Evolutionary conservation across 2,797 vertebrate species (phyloP), one percentile per base, ranked within the genome.

Genomic region (Thunnus albacares): DNA sequence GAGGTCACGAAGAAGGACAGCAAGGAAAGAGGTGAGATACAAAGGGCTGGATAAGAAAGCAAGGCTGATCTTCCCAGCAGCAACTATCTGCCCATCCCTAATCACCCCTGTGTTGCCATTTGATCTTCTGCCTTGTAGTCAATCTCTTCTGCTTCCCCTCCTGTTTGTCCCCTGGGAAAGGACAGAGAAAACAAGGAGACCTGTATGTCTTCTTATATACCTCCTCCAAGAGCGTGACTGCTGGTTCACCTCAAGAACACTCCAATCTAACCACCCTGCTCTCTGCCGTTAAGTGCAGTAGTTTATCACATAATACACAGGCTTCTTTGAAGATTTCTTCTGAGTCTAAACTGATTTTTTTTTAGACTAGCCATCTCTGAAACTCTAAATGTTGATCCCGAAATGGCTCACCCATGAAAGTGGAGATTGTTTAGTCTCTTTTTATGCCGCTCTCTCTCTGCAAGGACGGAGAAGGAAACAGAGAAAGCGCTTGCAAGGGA

Each of bases 131-230:
- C 38, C 47, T 41, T 69, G 64, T 41, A 62, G 75, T 71, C 74
- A 20, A 47, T 72, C 80, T 60, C 60, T 9, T 58, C 78, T 76
- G 26, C 52, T 67, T 59, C 51, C 38, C 64, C 35, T 55, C n/a
- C 51, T 57, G 65, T 55, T 35, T 35, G 70, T 81, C 83, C 75
- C 71, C 49, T 11, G 55, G 56, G 73, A 65, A 64, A 75, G 60
- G 47, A 76, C 60, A 68, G 62, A 55, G 56, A 75, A 83, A 83
- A 76, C 77, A 84, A 71, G 43, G n/a, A 69, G 69, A 74, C 68
- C 57, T 9, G 3, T 24, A 41, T 69, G 68, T 81, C 75, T 81
- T 56, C 61, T 69, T 69, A 18, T 65, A 58, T 58, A 59, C 57
- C 18, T 67, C 64, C 22, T 28, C 47, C 22, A 81, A 33, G 62